Percentiles rank a stretch among this genome's conserved stretches.
phyloP scores from a whole-genome alignment of 2,888 invertebrate genomes.

The Parochlus steinenii region DNA sequence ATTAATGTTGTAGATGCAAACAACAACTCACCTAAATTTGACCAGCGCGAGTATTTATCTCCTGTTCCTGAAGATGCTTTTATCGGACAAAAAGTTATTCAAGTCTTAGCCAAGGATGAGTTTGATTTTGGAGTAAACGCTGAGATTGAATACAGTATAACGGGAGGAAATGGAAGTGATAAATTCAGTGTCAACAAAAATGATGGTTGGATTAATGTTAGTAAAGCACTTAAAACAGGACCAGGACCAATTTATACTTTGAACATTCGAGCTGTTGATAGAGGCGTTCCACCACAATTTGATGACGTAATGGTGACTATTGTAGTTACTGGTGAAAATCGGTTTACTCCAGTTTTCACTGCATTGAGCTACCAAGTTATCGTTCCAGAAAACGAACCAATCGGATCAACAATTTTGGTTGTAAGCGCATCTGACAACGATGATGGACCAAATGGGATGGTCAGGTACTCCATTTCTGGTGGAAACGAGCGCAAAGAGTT shows the following conservation, averaged over 20 bases:
- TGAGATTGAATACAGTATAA: slow-evolving; percentile 61
- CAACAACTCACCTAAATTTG: slow-evolving; percentile 77
- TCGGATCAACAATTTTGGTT: slow-evolving; percentile 69
- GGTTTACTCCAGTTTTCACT: slow-evolving; percentile 62
- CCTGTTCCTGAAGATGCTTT: slow-evolving; percentile 66
- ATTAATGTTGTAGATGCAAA: slow-evolving; percentile 86
- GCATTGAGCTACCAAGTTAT: slow-evolving; percentile 75
- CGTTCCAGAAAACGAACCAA: slow-evolving; percentile 78
- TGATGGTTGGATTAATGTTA: slow-evolving; percentile 69
- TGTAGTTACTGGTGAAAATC: slow-evolving; percentile 73
- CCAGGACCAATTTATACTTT: slow-evolving; percentile 49
- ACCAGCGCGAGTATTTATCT: slow-evolving; percentile 51
- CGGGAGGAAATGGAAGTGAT: slow-evolving; percentile 59
- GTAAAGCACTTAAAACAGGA: slow-evolving; percentile 32
- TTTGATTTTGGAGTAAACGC: slow-evolving; percentile 79
- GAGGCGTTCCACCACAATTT: slow-evolving; percentile 71
- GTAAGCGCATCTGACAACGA: slow-evolving; percentile 76
- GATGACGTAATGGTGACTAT: slow-evolving; percentile 58
- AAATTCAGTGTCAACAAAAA: slow-evolving; percentile 55
- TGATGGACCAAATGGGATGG: slow-evolving; percentile 76
- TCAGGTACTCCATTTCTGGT: slow-evolving; percentile 66
- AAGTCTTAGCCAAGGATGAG: slow-evolving; percentile 56
- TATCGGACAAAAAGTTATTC: slow-evolving; percentile 53
- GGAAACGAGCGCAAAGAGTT: slow-evolving; percentile 73
- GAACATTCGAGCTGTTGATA: slow-evolving; percentile 61